Evolutionary conservation across 1,140 invertebrate species (phyloP).

Genomic region (Piezodorus guildinii): DNA sequence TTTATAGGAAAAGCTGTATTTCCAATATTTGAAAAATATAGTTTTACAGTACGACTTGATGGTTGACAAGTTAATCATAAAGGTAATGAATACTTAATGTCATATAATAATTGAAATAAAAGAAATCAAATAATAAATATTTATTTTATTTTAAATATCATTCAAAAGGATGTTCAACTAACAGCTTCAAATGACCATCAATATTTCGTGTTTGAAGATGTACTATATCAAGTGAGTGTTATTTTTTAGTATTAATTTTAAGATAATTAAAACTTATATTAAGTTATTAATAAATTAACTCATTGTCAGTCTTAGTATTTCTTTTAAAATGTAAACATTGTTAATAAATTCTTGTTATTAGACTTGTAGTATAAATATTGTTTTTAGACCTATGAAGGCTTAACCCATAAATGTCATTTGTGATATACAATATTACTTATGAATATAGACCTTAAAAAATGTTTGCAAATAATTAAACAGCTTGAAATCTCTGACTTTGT

Average conservation of each 20-base stretch:
- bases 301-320: too few species aligned
- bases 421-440: too few species aligned
- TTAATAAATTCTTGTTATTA: too few species aligned
- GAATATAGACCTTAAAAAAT: too few species aligned
- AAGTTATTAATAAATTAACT: too few species aligned
- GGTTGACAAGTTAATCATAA: slow-evolving; percentile 86
- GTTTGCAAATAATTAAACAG: too few species aligned
- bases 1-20: slow-evolving; percentile 44
- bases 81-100: slow-evolving; percentile 40
- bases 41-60: slow-evolving; percentile 84
- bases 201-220: slow-evolving; percentile 95
- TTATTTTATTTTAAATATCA: neutral
- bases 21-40: slow-evolving; percentile 66
- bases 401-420: too few species aligned
- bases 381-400: too few species aligned
- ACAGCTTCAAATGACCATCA: slow-evolving; percentile 95
- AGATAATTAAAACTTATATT: neutral
- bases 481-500: too few species aligned
- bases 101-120: neutral
- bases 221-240: slow-evolving; percentile 69
- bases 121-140: neutral
- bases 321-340: too few species aligned
- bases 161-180: slow-evolving; percentile 66
- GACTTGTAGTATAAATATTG: too few species aligned
- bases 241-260: neutral